A percentile compares a stretch with the other conserved stretches of the same genome.
phyloP scores from a whole-genome alignment of 2,888 invertebrate genomes.

The Boloria euphrosyne region DNA sequence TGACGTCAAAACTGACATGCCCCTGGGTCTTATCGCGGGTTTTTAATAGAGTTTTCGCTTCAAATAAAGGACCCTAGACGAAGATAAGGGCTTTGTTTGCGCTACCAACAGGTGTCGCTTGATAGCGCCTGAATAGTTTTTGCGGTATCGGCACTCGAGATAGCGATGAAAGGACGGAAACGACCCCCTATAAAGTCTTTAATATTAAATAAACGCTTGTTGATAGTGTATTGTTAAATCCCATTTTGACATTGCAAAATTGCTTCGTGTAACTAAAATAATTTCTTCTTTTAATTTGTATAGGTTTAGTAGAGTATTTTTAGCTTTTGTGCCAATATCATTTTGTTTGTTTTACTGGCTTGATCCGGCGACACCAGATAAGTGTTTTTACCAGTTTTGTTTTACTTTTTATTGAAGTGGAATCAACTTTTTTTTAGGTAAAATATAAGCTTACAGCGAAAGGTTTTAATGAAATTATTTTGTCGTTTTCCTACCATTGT shows the following conservation, averaged over 20 bases:
- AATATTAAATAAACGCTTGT: constrained; percentile 20
- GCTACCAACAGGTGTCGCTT: constrained; percentile 60
- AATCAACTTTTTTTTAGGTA: too few relatives aligned
- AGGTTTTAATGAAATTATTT: too few relatives aligned
- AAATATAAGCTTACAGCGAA: too few relatives aligned
- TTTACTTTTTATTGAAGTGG: too few relatives aligned
- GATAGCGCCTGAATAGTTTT: constrained; percentile 63
- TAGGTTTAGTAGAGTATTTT: too few relatives aligned
- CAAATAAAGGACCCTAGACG: constrained; percentile 31
- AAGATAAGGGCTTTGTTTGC: constrained; percentile 34
- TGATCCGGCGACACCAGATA: too few relatives aligned
- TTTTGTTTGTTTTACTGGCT: too few relatives aligned
- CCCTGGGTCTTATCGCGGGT: constrained; percentile 19
- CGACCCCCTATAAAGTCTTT: constrained; percentile 13
- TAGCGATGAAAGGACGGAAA: constrained; percentile 38
- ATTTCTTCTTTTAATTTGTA: too few relatives aligned
- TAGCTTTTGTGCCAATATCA: too few relatives aligned
- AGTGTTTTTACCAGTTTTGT: too few relatives aligned
- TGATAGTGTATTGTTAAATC: not conserved
- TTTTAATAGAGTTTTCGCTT: constrained; percentile 33
- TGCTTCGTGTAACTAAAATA: too few relatives aligned
- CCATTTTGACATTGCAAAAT: not conserved
- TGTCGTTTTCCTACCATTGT: too few relatives aligned
- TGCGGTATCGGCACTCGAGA: constrained; percentile 47
- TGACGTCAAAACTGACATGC: constrained; percentile 22